phyloP scores from a whole-genome alignment of 1,140 invertebrate genomes.

The Trinorchestia longiramus region DNA sequence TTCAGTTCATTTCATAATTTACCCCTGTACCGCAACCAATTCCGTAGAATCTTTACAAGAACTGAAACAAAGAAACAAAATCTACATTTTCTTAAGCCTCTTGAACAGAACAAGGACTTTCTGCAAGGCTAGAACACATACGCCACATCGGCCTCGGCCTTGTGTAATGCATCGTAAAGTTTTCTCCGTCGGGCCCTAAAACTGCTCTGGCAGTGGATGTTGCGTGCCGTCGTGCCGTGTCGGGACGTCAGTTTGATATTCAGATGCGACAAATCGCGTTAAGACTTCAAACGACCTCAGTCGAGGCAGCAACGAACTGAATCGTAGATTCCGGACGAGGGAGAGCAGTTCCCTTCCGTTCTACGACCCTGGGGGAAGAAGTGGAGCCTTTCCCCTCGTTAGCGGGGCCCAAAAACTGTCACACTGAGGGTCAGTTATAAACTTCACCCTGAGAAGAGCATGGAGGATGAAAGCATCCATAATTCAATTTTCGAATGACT shows the following conservation, averaged over 20 bases:
- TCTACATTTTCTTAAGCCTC: not conserved
- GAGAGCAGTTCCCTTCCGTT: not conserved
- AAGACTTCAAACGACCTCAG: constrained; percentile 39
- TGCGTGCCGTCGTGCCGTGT: not conserved
- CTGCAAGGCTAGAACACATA: not conserved
- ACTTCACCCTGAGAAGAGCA: not conserved
- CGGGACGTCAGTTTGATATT: constrained; percentile 14
- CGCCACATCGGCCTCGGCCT: not conserved
- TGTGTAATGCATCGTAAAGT: constrained; percentile 14
- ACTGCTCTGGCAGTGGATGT: not conserved
- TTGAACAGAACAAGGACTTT: not conserved
- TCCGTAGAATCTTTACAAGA: not conserved
- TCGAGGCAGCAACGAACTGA: constrained; percentile 1
- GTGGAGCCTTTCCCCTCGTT: not conserved
- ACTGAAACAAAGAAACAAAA: not conserved
- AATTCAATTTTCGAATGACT: not conserved
- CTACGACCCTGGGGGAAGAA: no score
- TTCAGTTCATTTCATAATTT: not conserved
- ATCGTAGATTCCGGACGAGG: not conserved
- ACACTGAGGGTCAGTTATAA: not conserved
- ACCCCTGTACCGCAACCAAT: not conserved
- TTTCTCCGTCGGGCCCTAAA: constrained; percentile 7
- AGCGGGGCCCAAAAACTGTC: not conserved
- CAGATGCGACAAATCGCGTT: constrained; percentile 50
- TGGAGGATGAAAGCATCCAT: not conserved